Evolutionary conservation across 2,888 invertebrate genomes (phyloP), one percentile per base, ranked within the genome.

Genomic region (Campoplex nolae): DNA sequence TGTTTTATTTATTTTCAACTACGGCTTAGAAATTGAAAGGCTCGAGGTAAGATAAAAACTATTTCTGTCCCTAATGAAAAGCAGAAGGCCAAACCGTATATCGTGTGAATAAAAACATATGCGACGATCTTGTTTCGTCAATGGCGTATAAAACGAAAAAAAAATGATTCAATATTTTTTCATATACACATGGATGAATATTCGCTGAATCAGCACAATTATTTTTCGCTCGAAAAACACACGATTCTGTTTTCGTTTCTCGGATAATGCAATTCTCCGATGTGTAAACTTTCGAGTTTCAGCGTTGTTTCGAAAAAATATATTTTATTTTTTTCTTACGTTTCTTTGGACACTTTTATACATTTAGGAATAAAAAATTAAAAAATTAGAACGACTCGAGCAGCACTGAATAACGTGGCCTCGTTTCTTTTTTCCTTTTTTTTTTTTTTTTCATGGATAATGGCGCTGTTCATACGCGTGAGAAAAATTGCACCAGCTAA

Each of bases 21-120:
- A 51, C 51, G 32, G 18, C 23, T 54, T 56, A n/a, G 42, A 38
- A 35, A 51, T 51, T n/a, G 13, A 23, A 51, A n/a, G 35, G 71
- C 7, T 13, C 54, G 54, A 73, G 54, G 73, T 54, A 54, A 74
- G 54, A 74, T 54, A 38, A 71, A 71, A 71, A 71, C 71, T 48
- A 18, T 32, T 71, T 48, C 23, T n/a, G 35, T 38, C 38, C 54
- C 38, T 56, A 56, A 56, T n/a, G 51, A 56, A 74, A 56, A 23
- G 7, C 23, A 38, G 13, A 56, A 54, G 74, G n/a, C 38, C 35
- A n/a, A 23, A 28, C 35, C 42, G 48, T 23, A 32, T 62, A 32
- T 51, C 1, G 51, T 32, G 18, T 32, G 71, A 71, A 51, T 71
- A 18, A 71, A 23, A 71, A 51, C 23, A 32, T 18, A 51, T 51